Percentiles rank a stretch among this genome's conserved stretches.
Evolutionary conservation across 2,113 vertebrate species (phyloP).

Genomic region (Seriola rivoliana): DNA sequence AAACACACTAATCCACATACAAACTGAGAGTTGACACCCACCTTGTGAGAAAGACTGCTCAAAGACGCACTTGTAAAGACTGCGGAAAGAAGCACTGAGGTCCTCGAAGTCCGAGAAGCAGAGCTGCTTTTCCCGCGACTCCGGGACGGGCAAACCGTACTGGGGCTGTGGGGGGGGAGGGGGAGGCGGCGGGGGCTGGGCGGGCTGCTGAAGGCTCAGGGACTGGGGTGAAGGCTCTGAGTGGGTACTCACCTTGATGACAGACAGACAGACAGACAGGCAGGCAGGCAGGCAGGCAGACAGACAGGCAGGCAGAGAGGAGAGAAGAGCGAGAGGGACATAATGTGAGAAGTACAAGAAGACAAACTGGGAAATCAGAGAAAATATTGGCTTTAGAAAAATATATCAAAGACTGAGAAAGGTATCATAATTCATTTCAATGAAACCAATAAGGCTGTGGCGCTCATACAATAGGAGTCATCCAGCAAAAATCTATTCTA

Average conservation of each 20-base stretch:
- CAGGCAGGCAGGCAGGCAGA: not conserved
- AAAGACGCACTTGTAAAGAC: slow-evolving; percentile 91
- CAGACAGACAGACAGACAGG: slow-evolving; percentile 56
- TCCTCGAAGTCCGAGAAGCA: slow-evolving; percentile 91
- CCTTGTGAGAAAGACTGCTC: slow-evolving; percentile 90
- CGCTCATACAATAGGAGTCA: too few relatives aligned
- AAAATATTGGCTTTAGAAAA: not conserved
- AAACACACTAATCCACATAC: slow-evolving; percentile 6
- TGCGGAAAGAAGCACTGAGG: slow-evolving; percentile 91
- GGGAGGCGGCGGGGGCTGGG: slow-evolving; percentile 64
- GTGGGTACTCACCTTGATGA: slow-evolving; percentile 86
- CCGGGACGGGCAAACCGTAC: slow-evolving; percentile 85
- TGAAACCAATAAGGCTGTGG: not conserved
- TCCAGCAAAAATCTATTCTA: not conserved
- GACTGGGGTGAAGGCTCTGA: slow-evolving; percentile 87
- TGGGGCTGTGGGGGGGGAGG: slow-evolving; percentile 82
- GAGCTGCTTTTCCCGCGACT: slow-evolving; percentile 85
- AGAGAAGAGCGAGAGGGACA: slow-evolving; percentile 20
- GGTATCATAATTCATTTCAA: not conserved
- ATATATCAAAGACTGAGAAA: not conserved
- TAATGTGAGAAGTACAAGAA: not conserved
- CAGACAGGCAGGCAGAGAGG: slow-evolving; percentile 30
- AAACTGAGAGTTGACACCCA: slow-evolving; percentile 68
- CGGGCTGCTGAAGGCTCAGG: slow-evolving; percentile 84
- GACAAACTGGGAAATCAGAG: not conserved